Evolutionary conservation across 2,888 invertebrate species (phyloP).

Genomic region (Gasteruption jaculator): DNA sequence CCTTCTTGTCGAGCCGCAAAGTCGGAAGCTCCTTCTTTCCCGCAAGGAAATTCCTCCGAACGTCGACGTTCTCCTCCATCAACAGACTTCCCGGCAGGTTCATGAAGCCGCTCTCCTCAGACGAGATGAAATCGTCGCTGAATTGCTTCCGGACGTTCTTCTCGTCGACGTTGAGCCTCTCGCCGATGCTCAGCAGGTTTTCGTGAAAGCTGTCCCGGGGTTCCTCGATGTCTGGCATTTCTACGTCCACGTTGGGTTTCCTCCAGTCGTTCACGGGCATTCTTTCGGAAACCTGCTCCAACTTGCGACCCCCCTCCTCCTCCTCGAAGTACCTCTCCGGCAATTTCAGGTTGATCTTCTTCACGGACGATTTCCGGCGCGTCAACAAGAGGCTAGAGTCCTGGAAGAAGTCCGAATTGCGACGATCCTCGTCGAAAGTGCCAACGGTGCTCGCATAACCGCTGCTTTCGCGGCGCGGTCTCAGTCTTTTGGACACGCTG

Average conservation of each 20-base stretch:
- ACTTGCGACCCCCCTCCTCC: slow-evolving; percentile 16
- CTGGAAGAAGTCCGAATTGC: slow-evolving; percentile 28
- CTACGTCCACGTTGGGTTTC: slow-evolving; percentile 30
- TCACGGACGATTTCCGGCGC: slow-evolving; percentile 31
- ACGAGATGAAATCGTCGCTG: neutral
- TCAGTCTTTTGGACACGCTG: slow-evolving; percentile 20
- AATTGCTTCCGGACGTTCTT: slow-evolving; percentile 2
- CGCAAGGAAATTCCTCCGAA: neutral
- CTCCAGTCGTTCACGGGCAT: slow-evolving; percentile 35
- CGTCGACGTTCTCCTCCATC: neutral
- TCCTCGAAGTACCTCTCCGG: slow-evolving; percentile 21
- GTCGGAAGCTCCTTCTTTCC: slow-evolving; percentile 14
- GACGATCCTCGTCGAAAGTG: slow-evolving; percentile 42
- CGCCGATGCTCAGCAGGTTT: slow-evolving; percentile 11
- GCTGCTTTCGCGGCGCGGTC: slow-evolving; percentile 40
- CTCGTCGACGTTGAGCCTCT: slow-evolving; percentile 4
- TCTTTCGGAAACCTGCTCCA: slow-evolving; percentile 23
- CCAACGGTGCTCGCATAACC: slow-evolving; percentile 41
- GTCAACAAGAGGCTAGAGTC: slow-evolving; percentile 23
- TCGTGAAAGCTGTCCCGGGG: slow-evolving; percentile 27
- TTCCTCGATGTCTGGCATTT: slow-evolving; percentile 41
- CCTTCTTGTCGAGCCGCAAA: slow-evolving; percentile 2
- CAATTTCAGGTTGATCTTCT: slow-evolving; percentile 23
- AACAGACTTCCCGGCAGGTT: neutral
- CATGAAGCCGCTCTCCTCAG: slow-evolving; percentile 6